These are phyloP conservation scores for Percopsis transmontana DNA, from an alignment of 2,113 vertebrate genomes.

Conservation along the genomic window DNA sequence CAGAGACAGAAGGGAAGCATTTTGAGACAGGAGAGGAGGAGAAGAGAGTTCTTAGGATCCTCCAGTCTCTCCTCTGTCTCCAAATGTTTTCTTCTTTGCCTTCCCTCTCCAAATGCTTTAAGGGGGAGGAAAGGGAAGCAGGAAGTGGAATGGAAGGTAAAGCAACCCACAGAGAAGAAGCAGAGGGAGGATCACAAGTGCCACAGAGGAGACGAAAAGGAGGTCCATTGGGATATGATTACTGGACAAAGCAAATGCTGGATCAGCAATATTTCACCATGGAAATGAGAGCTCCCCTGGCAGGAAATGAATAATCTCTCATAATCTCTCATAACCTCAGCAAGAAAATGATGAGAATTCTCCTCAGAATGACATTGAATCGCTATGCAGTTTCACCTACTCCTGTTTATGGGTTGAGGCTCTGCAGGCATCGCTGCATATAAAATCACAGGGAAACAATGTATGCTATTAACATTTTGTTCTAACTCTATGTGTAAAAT, in stretches of 20 bases:
- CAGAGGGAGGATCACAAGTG: conserved; percentile 18
- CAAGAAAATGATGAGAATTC: conserved; percentile 24
- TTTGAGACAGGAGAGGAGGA: no score
- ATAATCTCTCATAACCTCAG: conserved; percentile 43
- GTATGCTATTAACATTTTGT: neutral
- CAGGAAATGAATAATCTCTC: conserved; percentile 43
- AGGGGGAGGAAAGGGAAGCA: neutral
- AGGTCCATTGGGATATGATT: conserved; percentile 55
- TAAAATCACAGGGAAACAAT: neutral
- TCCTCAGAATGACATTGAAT: conserved; percentile 24
- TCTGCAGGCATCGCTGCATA: neutral
- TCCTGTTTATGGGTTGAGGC: neutral
- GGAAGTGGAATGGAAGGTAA: neutral
- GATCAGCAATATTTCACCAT: conserved; percentile 58
- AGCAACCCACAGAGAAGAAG: conserved; percentile 5
- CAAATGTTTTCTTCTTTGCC: no score
- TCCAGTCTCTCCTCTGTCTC: no score
- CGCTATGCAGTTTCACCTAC: neutral
- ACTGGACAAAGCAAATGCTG: conserved; percentile 52
- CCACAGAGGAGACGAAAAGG: conserved; percentile 15
- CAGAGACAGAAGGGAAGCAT: neutral
- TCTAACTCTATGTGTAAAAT: neutral
- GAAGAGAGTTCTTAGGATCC: no score
- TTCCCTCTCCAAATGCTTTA: neutral
- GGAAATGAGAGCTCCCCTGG: conserved; percentile 55